Conservation (phyloP, 64 coral and sea anemone genomes). For the Dendrophyllia cribrosa region DNA sequence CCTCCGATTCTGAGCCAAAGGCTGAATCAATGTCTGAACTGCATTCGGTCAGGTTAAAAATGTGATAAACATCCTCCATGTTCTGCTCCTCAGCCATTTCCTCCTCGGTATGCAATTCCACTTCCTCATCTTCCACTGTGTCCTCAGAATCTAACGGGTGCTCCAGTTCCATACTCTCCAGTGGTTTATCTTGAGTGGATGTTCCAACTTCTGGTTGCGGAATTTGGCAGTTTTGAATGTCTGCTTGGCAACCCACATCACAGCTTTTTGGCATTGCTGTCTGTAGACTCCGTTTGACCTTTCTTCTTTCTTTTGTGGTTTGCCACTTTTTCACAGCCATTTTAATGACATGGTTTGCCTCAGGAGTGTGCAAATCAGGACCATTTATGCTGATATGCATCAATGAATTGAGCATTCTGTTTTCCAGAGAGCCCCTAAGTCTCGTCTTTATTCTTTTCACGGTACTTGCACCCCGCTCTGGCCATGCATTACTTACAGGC, state of each 20-base stretch:
- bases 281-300: constrained; percentile 19
- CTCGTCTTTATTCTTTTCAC: constrained; percentile 51
- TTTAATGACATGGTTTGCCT: no score
- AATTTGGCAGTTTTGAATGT: no score
- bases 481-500: constrained; percentile 55
- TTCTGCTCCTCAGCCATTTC: background rate
- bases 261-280: constrained; percentile 4
- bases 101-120: constrained; percentile 15
- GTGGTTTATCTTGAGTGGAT: constrained; percentile 7
- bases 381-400: no score
- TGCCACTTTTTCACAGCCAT: constrained; percentile 4
- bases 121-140: constrained; percentile 24
- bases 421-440: background rate
- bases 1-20: background rate
- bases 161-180: constrained; percentile 2
- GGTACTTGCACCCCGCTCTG: constrained; percentile 31
- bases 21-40: background rate
- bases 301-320: constrained; percentile 13
- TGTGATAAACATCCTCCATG: background rate
- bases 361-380: no score
- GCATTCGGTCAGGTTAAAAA: background rate
- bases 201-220: constrained; percentile 2
- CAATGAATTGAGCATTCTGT: no score
- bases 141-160: constrained; percentile 10
- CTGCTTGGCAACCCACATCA: background rate